A percentile compares a stretch with the other conserved stretches of the same genome.
Conservation (phyloP, 1,140 invertebrate species). For the Stegodyphus dumicola region DNA sequence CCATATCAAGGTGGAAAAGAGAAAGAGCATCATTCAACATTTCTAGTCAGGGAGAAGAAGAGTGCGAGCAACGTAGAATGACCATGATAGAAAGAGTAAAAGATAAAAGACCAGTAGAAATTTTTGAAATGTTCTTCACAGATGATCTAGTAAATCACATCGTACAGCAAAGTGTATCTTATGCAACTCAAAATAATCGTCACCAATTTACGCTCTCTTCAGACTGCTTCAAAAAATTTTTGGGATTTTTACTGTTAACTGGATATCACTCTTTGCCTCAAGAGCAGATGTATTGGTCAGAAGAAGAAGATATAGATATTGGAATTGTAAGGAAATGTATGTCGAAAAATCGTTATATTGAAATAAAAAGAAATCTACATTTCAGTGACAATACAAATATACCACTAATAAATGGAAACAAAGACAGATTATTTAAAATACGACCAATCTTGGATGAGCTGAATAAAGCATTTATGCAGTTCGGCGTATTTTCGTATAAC, state of each 20-base stretch:
- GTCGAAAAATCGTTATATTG: constrained; percentile 19
- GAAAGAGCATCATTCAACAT: constrained; percentile 39
- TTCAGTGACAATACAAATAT: constrained; percentile 17
- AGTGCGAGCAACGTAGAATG: constrained; percentile 15
- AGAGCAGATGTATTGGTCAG: constrained; percentile 18
- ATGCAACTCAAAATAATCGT: constrained; percentile 19
- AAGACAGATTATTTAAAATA: constrained; percentile 20
- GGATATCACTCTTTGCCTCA: constrained; percentile 15
- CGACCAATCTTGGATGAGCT: constrained; percentile 17
- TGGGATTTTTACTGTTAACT: constrained; percentile 19
- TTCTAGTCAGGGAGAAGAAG: constrained; percentile 18
- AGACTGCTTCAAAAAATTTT: constrained; percentile 19
- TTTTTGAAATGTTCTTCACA: constrained; percentile 19
- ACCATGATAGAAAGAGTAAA: constrained; percentile 19
- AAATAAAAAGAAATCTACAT: constrained; percentile 20
- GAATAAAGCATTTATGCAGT: constrained; percentile 19
- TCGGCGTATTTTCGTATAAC: constrained; percentile 18
- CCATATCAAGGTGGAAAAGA: constrained; percentile 39
- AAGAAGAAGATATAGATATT: constrained; percentile 20
- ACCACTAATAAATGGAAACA: constrained; percentile 17
- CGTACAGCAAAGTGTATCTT: constrained; percentile 18
- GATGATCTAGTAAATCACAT: constrained; percentile 16
- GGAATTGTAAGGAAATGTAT: constrained; percentile 19
- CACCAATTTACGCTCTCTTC: constrained; percentile 18
- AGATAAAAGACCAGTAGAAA: constrained; percentile 19